phyloP scores from a whole-genome alignment of 2,797 vertebrate species.

The Heteromormyrus szaboi region DNA sequence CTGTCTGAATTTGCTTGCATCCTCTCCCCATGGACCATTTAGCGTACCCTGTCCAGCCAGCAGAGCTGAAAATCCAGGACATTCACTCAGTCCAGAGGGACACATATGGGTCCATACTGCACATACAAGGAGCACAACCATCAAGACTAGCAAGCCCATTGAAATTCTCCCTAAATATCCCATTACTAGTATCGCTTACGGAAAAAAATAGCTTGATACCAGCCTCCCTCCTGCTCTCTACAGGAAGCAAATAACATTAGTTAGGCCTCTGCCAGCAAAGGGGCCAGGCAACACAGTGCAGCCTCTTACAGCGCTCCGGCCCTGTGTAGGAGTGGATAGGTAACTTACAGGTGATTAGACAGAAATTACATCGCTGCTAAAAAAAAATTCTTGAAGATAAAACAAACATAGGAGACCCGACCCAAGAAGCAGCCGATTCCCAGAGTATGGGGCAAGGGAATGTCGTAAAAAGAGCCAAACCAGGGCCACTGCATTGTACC shows the following conservation, averaged over 20 bases:
- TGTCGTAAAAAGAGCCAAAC: neutral
- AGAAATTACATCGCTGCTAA: neutral
- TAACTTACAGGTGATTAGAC: neutral
- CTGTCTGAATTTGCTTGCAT: neutral
- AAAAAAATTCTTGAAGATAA: neutral
- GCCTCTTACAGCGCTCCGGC: neutral
- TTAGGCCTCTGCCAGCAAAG: too few relatives aligned
- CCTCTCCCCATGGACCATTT: neutral
- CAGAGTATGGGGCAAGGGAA: neutral
- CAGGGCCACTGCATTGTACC: neutral
- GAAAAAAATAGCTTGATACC: conserved; percentile 49
- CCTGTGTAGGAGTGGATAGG: neutral
- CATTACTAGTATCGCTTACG: conserved; percentile 46
- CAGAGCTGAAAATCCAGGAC: neutral
- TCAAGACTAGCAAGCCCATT: conserved; percentile 41
- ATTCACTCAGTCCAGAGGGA: conserved; percentile 9
- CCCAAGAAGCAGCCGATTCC: neutral
- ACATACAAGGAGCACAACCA: conserved; percentile 43
- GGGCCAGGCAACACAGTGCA: neutral
- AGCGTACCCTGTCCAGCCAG: neutral
- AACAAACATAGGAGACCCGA: neutral
- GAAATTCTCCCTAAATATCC: conserved; percentile 53
- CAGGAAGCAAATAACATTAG: conserved; percentile 30
- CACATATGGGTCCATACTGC: conserved; percentile 18
- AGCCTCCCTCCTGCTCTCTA: conserved; percentile 30